Evolutionary conservation across 2,797 vertebrate species (phyloP), one percentile per base, ranked within the genome.

Genomic region (Myoxocephalus aenaeus): DNA sequence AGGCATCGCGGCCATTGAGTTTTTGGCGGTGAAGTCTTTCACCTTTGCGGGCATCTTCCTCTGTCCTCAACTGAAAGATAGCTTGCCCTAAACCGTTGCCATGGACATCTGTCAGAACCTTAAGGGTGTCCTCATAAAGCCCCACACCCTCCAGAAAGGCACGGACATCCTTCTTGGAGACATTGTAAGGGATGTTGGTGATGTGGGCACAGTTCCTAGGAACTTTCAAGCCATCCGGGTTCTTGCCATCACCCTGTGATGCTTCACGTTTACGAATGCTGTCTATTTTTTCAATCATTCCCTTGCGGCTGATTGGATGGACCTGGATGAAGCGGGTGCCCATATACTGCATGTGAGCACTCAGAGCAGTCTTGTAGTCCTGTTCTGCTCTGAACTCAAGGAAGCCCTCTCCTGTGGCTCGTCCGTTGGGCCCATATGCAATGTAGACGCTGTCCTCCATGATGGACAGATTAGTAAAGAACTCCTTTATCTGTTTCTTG

Each of bases 331-430:
- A 99, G 40, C 98, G 96, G 86, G 95, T 97, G 62, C 98, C 98
- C 96, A 99, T 99, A 84, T 99, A 99, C 72, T 99, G 98, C 95
- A 99, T 99, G 90, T 99, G 98, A 86, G 96, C 96, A 79, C 96
- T 96, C 4, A 99, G 92, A 74, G 98, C 98, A 79, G 94, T 93
- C 90, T 99, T 99, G 89, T 98, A 96, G 84, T 99, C 97, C 79
- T 95, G 92, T 89, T 99, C 97, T 67, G 96, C 96, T 90, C 97
- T 96, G 78, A 99, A 99, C 85, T 99, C 98, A 12, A 99, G 96
- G 89, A 99, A 99, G 38, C 98, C 98, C 92, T 99, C 98, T 79
- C 98, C 98, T 5, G 98, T 99, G 68, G 98, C 98, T 87, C 97
- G 96, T 20, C 98, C 98, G 71, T 98, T 98, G 54, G 98, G 97